Percentiles rank a stretch among this genome's conserved stretches.
Evolutionary conservation across 1,140 invertebrate species (phyloP).

Genomic region (Ephestia elutella): DNA sequence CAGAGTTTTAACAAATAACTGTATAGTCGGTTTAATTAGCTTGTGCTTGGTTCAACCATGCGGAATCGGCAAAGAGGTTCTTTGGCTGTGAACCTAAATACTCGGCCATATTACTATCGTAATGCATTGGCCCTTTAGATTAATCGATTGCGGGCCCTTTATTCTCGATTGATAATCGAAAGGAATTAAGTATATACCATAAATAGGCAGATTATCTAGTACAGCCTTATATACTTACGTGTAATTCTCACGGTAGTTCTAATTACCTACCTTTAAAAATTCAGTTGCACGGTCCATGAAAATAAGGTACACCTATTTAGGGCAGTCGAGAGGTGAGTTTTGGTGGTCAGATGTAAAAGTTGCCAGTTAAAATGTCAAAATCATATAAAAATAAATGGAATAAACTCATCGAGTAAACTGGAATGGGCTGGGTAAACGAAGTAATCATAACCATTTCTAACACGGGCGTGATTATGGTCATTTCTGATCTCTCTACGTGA

Average conservation of each 20-base stretch:
- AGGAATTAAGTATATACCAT: too few relatives aligned
- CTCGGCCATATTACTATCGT: too few relatives aligned
- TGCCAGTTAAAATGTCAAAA: background rate
- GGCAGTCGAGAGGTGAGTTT: background rate
- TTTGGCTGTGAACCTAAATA: too few relatives aligned
- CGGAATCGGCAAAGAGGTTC: background rate
- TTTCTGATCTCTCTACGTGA: constrained; percentile 7
- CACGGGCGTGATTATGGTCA: constrained; percentile 4
- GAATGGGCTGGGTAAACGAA: background rate
- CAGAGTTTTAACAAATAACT: background rate
- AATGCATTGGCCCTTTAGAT: too few relatives aligned
- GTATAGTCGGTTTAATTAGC: background rate
- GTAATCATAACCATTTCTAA: constrained; percentile 4
- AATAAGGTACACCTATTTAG: too few relatives aligned
- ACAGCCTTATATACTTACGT: too few relatives aligned
- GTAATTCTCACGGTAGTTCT: too few relatives aligned
- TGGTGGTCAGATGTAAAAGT: background rate
- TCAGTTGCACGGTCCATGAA: too few relatives aligned
- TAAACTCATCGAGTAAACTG: background rate
- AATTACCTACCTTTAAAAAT: too few relatives aligned
- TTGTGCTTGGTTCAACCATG: background rate
- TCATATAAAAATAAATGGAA: background rate
- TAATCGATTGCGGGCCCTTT: too few relatives aligned
- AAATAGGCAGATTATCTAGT: too few relatives aligned
- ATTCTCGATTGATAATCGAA: too few relatives aligned